A percentile compares a stretch with the other conserved stretches of the same genome.
These are phyloP conservation scores for Malachius bipustulatus DNA, from an alignment of 2,888 invertebrate species.

Conservation along the genomic window DNA sequence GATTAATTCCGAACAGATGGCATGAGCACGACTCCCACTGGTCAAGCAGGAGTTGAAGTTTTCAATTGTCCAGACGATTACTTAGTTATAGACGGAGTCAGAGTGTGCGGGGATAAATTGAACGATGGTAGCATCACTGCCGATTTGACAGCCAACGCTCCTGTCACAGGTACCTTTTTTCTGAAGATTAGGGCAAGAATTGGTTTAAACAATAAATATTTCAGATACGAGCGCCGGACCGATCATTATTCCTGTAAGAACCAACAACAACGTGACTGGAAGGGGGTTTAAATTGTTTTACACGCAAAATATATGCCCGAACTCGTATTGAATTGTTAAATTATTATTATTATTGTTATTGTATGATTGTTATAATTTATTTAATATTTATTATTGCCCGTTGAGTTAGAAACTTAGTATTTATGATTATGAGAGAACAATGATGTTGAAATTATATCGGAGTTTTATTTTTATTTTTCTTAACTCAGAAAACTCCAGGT, in stretches of 20 bases:
- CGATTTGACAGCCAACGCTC: slow-evolving; percentile 55
- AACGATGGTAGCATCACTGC: slow-evolving; percentile 54
- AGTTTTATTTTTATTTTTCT: too few relatives aligned
- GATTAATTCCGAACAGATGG: slow-evolving; percentile 42
- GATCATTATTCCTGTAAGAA: slow-evolving; percentile 55
- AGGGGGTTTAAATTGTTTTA: slow-evolving; percentile 59
- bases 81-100: slow-evolving; percentile 53
- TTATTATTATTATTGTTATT: too few relatives aligned
- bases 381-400: too few relatives aligned
- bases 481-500: too few relatives aligned
- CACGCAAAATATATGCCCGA: slow-evolving; percentile 51
- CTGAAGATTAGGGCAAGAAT: background rate
- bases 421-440: too few relatives aligned
- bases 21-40: slow-evolving; percentile 47
- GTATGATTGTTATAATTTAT: too few relatives aligned
- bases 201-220: slow-evolving; percentile 19
- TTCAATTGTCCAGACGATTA: slow-evolving; percentile 68
- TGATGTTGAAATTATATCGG: too few relatives aligned
- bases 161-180: slow-evolving; percentile 48
- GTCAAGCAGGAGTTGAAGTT: slow-evolving; percentile 63
- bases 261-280: slow-evolving; percentile 51
- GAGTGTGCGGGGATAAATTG: slow-evolving; percentile 61
- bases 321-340: too few relatives aligned
- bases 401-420: too few relatives aligned
- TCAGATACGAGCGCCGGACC: slow-evolving; percentile 58